Conservation (phyloP, 2,113 vertebrate genomes). For the Sarotherodon lohbergeri region DNA sequence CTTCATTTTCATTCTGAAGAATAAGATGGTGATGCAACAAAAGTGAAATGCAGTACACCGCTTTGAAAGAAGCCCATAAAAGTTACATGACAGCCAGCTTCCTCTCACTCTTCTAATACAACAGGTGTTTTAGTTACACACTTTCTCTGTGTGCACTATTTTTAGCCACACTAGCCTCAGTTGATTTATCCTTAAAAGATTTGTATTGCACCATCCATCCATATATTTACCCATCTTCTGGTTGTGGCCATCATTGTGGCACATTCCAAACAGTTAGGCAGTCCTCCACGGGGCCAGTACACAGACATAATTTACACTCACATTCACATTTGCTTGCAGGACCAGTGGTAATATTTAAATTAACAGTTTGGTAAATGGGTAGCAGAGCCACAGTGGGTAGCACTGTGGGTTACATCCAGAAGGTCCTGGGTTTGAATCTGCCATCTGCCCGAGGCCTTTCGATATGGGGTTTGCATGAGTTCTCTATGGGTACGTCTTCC, state of each 20-base stretch:
- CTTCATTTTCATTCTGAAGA: background rate
- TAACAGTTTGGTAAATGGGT: background rate
- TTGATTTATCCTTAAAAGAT: background rate
- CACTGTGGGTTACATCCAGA: background rate
- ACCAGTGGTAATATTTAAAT: background rate
- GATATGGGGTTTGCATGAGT: accelerated
- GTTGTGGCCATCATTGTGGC: background rate
- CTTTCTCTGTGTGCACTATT: background rate
- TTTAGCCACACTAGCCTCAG: background rate
- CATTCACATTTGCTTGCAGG: background rate
- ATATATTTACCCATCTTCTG: background rate
- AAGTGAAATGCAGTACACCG: background rate
- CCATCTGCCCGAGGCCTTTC: background rate
- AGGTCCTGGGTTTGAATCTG: background rate
- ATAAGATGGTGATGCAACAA: slow-evolving; percentile 9
- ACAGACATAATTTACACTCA: background rate
- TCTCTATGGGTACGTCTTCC: background rate
- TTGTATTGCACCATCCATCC: background rate
- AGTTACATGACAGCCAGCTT: background rate
- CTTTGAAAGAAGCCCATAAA: background rate
- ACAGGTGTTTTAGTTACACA: background rate
- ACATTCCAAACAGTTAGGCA: background rate
- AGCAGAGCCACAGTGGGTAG: background rate
- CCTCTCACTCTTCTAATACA: background rate
- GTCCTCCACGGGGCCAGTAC: background rate